phyloP scores from a whole-genome alignment of 2,113 vertebrate genomes.

The Accipiter cooperii region DNA sequence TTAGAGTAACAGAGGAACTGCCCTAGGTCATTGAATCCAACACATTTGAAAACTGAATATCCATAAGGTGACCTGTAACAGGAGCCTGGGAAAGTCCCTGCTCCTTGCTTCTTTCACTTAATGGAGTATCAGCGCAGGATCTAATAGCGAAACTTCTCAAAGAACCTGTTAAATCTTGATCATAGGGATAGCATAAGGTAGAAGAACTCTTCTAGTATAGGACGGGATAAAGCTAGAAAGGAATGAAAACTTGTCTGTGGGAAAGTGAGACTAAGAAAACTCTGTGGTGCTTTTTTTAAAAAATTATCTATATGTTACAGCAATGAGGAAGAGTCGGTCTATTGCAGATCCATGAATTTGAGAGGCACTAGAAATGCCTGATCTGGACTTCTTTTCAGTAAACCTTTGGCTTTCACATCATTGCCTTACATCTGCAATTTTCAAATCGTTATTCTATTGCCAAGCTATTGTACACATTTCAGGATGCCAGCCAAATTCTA shows the following conservation, averaged over 20 bases:
- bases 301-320: background rate
- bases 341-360: background rate
- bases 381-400: constrained; percentile 59
- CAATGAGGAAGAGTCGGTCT: background rate
- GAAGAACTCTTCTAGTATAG: background rate
- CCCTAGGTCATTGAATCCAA: background rate
- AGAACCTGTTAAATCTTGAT: background rate
- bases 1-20: background rate
- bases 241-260: background rate
- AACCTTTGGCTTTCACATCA: constrained; percentile 61
- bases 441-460: constrained; percentile 61
- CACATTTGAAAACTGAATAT: background rate
- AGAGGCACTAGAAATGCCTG: constrained; percentile 45
- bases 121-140: background rate
- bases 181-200: background rate
- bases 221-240: background rate
- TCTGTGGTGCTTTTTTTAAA: too few species aligned
- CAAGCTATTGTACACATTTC: constrained; percentile 70
- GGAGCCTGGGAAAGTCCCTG: background rate
- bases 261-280: background rate
- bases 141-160: background rate
- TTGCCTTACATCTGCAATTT: constrained; percentile 68
- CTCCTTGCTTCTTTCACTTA: background rate
- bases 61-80: background rate
- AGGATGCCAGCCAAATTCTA: constrained; percentile 72